Evolutionary conservation across 2,113 vertebrate genomes (phyloP).

Genomic region (Arizona elegans): DNA sequence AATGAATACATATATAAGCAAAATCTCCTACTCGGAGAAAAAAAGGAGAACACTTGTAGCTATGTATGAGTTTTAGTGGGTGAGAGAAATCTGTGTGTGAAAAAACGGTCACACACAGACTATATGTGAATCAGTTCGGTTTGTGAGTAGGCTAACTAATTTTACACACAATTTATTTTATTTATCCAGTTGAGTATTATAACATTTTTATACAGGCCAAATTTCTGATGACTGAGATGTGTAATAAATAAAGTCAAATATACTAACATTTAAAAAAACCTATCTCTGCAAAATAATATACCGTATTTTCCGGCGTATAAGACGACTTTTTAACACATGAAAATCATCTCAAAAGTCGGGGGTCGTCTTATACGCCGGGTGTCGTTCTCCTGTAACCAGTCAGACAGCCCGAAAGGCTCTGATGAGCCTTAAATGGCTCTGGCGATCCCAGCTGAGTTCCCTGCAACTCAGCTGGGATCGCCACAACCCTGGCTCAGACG

Average conservation of each 20-base stretch:
- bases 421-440: no score
- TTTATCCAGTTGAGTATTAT: neutral
- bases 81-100: neutral
- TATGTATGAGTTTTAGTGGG: neutral
- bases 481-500: no score
- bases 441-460: no score
- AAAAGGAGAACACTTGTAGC: neutral
- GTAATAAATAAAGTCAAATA: neutral
- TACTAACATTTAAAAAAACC: neutral
- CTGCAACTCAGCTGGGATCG: no score
- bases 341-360: no score
- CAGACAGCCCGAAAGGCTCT: no score
- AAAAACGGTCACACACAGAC: neutral
- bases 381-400: no score
- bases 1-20: neutral
- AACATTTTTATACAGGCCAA: neutral
- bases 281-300: neutral
- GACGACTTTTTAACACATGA: no score
- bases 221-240: neutral
- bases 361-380: no score
- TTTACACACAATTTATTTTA: neutral
- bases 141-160: neutral
- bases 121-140: neutral
- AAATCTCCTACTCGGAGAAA: neutral
- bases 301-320: no score